Evolutionary conservation across 2,888 invertebrate genomes (phyloP).

Genomic region (Malacosoma neustria): DNA sequence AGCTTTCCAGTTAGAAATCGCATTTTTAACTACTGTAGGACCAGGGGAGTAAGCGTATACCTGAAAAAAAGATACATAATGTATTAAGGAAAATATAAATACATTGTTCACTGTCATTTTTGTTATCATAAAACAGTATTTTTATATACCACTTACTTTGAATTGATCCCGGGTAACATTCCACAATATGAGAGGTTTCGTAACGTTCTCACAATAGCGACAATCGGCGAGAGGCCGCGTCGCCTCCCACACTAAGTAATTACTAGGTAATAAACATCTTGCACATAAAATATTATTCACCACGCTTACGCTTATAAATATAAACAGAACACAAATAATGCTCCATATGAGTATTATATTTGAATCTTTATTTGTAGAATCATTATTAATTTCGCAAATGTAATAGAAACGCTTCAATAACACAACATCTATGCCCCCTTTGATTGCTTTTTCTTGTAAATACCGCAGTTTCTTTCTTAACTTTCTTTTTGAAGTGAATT

Average conservation of each 20-base stretch:
- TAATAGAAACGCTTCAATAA: constrained; percentile 35
- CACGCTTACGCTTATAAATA: constrained; percentile 29
- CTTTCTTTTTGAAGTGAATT: constrained; percentile 5
- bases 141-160: constrained; percentile 39
- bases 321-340: constrained; percentile 26
- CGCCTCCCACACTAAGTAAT: constrained; percentile 91
- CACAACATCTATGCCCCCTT: constrained; percentile 31
- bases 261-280: constrained; percentile 87
- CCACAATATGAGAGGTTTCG: constrained; percentile 78
- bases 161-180: constrained; percentile 83
- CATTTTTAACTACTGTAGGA: constrained; percentile 87
- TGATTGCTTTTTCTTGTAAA: constrained; percentile 39
- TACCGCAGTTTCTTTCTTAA: constrained; percentile 19
- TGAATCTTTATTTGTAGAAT: constrained; percentile 21
- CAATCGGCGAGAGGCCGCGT: constrained; percentile 89
- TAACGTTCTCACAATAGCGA: constrained; percentile 81
- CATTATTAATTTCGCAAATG: constrained; percentile 30
- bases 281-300: constrained; percentile 64
- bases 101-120: neutral
- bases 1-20: constrained; percentile 86
- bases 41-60: constrained; percentile 84
- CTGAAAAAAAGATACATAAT: constrained; percentile 26
- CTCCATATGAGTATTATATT: constrained; percentile 29
- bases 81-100: neutral
- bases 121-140: neutral